Percentiles rank a stretch among this genome's conserved stretches.
Evolutionary conservation across 1,140 invertebrate species (phyloP).

Genomic region (Globodera ellingtonae): DNA sequence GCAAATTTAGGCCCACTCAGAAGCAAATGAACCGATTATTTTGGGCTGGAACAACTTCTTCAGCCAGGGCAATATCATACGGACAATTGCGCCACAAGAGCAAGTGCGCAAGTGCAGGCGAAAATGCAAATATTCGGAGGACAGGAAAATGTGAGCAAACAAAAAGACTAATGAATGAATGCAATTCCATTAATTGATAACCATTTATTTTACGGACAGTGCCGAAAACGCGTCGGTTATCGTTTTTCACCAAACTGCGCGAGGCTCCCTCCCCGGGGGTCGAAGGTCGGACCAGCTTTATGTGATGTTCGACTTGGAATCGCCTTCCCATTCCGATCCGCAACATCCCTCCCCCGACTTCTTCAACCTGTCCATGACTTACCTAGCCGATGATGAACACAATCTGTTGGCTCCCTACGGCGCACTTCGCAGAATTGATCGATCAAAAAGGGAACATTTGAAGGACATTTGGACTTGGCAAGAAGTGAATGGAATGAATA

Average conservation of each 20-base stretch:
- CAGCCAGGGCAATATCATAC: constrained; percentile 8
- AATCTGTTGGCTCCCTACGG: constrained; percentile 32
- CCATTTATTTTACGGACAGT: not conserved
- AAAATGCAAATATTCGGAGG: constrained; percentile 9
- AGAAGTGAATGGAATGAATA: constrained; percentile 13
- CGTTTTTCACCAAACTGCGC: constrained; percentile 5
- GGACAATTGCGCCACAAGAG: constrained; percentile 8
- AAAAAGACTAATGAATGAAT: not conserved
- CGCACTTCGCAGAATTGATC: constrained; percentile 17
- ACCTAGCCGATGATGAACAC: constrained; percentile 17
- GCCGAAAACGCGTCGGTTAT: constrained; percentile 13
- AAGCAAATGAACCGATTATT: not conserved
- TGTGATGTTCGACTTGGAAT: constrained; percentile 22
- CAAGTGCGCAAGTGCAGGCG: constrained; percentile 10
- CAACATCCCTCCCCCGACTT: not conserved
- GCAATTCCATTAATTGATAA: not conserved
- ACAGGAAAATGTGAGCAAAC: not conserved
- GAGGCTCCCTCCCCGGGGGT: not conserved
- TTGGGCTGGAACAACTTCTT: constrained; percentile 27
- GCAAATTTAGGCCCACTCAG: not conserved
- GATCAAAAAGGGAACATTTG: not conserved
- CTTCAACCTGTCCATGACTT: constrained; percentile 39
- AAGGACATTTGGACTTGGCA: constrained; percentile 33
- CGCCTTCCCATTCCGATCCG: not conserved
- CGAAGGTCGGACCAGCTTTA: constrained; percentile 16